These are phyloP conservation scores for Sylvia borin DNA, from an alignment of 2,797 vertebrate species.

Conservation along the genomic window DNA sequence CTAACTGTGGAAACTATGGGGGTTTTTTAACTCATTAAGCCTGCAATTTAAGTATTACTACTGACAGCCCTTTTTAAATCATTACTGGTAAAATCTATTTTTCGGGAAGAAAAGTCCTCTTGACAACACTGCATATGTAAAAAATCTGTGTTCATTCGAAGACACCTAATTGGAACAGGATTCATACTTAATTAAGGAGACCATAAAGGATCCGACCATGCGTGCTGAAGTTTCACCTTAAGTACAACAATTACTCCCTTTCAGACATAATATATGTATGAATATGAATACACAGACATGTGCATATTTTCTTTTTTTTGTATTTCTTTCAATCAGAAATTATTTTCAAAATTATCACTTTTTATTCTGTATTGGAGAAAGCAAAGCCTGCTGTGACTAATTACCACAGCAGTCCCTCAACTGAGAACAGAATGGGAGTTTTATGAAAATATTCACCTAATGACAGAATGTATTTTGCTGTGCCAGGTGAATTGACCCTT, in stretches of 20 bases:
- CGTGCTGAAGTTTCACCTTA: not conserved
- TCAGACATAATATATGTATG: not conserved
- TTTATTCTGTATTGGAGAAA: not conserved
- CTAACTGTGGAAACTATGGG: conserved; percentile 49
- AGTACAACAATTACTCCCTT: not conserved
- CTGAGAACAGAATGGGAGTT: not conserved
- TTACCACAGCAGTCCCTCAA: not conserved
- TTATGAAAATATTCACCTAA: not conserved
- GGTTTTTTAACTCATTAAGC: not conserved
- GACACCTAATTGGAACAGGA: not conserved
- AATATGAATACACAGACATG: not conserved
- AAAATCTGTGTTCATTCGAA: not conserved
- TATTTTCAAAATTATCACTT: not conserved
- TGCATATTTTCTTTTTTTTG: not conserved
- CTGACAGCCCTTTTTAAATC: not conserved
- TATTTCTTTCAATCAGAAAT: not conserved
- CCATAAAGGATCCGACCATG: not conserved
- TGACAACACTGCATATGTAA: not conserved
- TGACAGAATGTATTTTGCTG: not conserved
- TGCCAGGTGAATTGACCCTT: not conserved
- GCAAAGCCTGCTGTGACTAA: not conserved
- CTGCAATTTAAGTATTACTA: not conserved
- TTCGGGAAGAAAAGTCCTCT: not conserved
- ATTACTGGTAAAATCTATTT: not conserved
- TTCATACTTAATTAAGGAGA: not conserved